A percentile compares a stretch with the other conserved stretches of the same genome.
Evolutionary conservation across 1,140 invertebrate genomes (phyloP).

Genomic region (Chrysoperla carnea): DNA sequence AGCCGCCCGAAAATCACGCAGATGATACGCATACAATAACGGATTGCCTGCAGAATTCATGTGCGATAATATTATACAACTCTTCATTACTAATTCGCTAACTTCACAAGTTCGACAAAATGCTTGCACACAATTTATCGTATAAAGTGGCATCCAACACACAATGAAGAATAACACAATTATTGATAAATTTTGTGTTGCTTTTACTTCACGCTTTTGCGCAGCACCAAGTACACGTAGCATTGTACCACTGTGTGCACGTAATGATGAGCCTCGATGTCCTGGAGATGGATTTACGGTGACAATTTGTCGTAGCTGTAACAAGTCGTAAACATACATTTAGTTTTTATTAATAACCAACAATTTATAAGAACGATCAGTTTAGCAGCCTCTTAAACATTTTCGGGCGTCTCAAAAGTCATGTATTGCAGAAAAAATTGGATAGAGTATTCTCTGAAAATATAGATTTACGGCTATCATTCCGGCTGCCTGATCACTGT

Average conservation of each 20-base stretch:
- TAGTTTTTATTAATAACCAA: too few relatives aligned
- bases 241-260: slow-evolving; percentile 38
- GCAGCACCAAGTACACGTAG: slow-evolving; percentile 57
- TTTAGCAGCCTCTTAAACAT: too few relatives aligned
- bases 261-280: slow-evolving; percentile 5
- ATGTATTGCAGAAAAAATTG: too few relatives aligned
- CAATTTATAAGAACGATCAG: too few relatives aligned
- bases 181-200: slow-evolving; percentile 75
- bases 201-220: slow-evolving; percentile 73
- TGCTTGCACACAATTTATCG: slow-evolving; percentile 73
- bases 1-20: slow-evolving; percentile 66
- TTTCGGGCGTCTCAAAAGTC: too few relatives aligned
- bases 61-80: slow-evolving; percentile 76
- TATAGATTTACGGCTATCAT: too few relatives aligned
- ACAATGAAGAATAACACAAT: slow-evolving; percentile 85
- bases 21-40: slow-evolving; percentile 73
- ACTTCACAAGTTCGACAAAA: slow-evolving; percentile 52
- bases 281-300: slow-evolving; percentile 28
- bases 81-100: slow-evolving; percentile 48
- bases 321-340: too few relatives aligned
- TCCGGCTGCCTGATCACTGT: too few relatives aligned
- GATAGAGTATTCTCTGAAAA: too few relatives aligned
- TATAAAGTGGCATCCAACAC: slow-evolving; percentile 85
- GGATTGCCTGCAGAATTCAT: slow-evolving; percentile 80
- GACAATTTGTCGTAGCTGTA: slow-evolving; percentile 34